Base-by-base conservation (phyloP, 2,113 vertebrate genomes). In the Erpornis zantholeuca region DNA sequence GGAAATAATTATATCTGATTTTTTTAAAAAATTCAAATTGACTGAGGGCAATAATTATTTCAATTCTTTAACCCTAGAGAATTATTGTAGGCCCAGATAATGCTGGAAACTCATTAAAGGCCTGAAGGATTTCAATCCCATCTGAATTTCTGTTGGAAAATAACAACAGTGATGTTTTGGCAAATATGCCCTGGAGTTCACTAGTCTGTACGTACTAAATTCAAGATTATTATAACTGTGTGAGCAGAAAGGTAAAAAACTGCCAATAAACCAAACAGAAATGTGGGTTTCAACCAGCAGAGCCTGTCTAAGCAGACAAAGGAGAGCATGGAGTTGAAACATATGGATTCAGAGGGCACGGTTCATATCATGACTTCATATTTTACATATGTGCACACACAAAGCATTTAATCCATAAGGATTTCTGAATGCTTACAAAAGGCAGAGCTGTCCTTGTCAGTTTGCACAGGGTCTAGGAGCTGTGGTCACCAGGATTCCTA, bases 31-130 rank as follows among this genome's bases (percentile, higher is more conserved):
- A 64, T 18, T 56, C 24, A 78, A 91, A 82, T 79, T 38, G 72
- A 76, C 15, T 45, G 65, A 94, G 93, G 97, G 96, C 92, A 97
- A 97, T 97, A 96, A 92, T 92, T 97, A 83, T 96, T 97, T 95
- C 80, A 95, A 44, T 96, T 97, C 76, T 91, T 97, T 96, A 97
- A 95, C 94, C 82, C 92, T 82, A 79, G 90, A 98, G 94, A 97
- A 92, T 97, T 94, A 92, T 78, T 92, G 72, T 69, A 72, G 76
- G 72, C 65, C 81, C 14, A 44, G 92, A 94, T 97, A 97, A 97
- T 93, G 86, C 79, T 90, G 81, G 45, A 97, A 97, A 97, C 95
- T 97, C 88, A 96, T 98, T 98, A 97, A 97, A 93, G 91, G 52
- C 80, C 93, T 96, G 82, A 86, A 96, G 82, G 88, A 96, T 95